Base-by-base conservation (phyloP, 2,797 vertebrate species). In the Thamnophis elegans region DNA sequence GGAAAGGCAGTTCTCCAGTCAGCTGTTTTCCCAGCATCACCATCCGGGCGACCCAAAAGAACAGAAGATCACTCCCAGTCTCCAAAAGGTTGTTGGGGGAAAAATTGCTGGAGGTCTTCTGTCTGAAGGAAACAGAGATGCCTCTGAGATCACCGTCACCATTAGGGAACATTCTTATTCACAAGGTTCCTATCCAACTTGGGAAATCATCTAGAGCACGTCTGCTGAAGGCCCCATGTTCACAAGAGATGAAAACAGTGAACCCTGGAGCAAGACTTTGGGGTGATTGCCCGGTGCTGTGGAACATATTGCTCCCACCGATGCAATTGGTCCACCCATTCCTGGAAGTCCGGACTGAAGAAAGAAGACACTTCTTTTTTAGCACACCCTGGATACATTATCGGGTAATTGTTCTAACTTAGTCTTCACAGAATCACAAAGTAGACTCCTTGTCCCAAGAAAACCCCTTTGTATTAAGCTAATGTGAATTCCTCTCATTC, bases 41-140 rank as follows among this genome's bases (percentile, higher is more conserved):
- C 99, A 99, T 99, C 82, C 99, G 97, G 0, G 98, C 98, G 85
- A 99, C 99, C 99, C 99, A 99, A 96, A 99, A 99, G 90, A 99
- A 98, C 73, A 99, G 97, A 22, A 99, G 98, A 95, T 99, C 99
- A 56, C 98, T 99, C 93, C 99, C 99, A 0, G 99, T 99, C 96
- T 98, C 99, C 97, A 99, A 94, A 13, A 99, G 95, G 2, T 97
- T 98, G 92, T 98, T 98, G 14, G 99, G n/a, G 99, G 93, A 98
- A 99, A 96, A 98, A 99, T 4, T 60, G 95, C 92, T 96, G 96
- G 1, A 99, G 94, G 94, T 99, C 98, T 18, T 92, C 5, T 0
- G 97, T 98, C 99, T 99, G 95, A 13, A 5, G 89, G 56, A 53
- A 32, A 95, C 68, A 62, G 5, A 89, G 54, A 55, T 12, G 13